phyloP scores from a whole-genome alignment of 2,113 vertebrate genomes.

The Campylorhamphus procurvoides region DNA sequence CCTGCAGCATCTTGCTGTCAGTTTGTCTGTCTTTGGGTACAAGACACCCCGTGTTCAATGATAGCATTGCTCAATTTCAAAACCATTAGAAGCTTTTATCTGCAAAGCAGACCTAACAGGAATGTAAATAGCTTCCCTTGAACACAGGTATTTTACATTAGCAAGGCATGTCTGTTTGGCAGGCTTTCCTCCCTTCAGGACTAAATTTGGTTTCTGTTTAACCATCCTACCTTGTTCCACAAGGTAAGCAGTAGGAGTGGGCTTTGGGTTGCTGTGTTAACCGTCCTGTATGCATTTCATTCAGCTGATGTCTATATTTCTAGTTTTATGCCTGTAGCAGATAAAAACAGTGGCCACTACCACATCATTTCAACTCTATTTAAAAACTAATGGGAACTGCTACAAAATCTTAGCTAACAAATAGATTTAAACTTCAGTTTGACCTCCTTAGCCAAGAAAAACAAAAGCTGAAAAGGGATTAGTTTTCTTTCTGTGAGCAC shows the following conservation, averaged over 20 bases:
- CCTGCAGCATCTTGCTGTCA: not conserved
- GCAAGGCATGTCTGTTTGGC: not conserved
- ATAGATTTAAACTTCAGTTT: conserved; percentile 18
- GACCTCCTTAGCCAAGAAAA: conserved; percentile 23
- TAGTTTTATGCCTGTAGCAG: not conserved
- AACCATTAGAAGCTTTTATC: not conserved
- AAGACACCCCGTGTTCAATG: not conserved
- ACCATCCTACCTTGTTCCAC: not conserved
- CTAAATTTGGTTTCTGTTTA: not conserved
- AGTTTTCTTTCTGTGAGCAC: not conserved
- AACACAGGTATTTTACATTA: not conserved
- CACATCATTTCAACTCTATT: not conserved
- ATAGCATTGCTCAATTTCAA: not conserved
- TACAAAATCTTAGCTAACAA: not conserved
- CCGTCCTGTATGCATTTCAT: not conserved
- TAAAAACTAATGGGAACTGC: not conserved
- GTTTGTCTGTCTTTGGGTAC: not conserved
- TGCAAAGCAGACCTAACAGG: not conserved
- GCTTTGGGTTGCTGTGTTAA: not conserved
- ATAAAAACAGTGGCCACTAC: not conserved
- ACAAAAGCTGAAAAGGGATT: not conserved
- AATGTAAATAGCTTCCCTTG: not conserved
- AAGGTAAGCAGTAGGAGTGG: not conserved
- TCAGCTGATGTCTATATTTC: not conserved
- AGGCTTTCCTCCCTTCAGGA: not conserved